These are phyloP conservation scores for Gallinago media DNA, from an alignment of 2,113 vertebrate genomes.

Conservation along the genomic window DNA sequence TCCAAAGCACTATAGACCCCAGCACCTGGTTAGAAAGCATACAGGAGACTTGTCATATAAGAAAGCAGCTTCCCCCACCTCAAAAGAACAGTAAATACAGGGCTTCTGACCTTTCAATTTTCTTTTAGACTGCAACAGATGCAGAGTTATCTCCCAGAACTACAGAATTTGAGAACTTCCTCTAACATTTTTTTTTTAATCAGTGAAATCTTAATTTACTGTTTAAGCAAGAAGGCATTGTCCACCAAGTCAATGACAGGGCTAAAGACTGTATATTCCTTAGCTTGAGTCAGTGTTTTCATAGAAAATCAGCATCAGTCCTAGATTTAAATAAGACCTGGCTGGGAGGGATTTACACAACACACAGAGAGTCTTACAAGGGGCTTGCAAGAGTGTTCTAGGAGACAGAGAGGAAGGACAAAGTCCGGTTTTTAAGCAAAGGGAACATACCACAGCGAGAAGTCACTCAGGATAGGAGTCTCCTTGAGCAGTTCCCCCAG, in stretches of 20 bases:
- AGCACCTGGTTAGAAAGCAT: background rate
- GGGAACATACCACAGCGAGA: accelerated
- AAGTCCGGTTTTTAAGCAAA: background rate
- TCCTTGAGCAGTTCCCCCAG: background rate
- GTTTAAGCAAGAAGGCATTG: background rate
- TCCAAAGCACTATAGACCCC: background rate
- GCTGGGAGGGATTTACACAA: background rate
- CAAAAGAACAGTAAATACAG: background rate
- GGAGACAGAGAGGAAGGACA: background rate
- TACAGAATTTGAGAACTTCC: background rate
- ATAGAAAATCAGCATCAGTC: background rate
- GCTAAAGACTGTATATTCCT: background rate
- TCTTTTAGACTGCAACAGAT: background rate
- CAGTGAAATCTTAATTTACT: background rate
- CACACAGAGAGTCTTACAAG: background rate
- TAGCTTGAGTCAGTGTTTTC: background rate
- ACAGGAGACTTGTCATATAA: background rate
- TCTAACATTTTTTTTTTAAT: background rate
- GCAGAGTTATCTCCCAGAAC: background rate
- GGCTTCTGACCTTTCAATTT: background rate
- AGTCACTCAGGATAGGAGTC: background rate
- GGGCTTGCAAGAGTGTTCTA: background rate
- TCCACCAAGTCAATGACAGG: background rate
- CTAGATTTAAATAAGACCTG: background rate
- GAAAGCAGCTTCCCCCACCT: background rate